Conservation (phyloP, 2,113 vertebrate genomes). For the Dipodomys spectabilis region DNA sequence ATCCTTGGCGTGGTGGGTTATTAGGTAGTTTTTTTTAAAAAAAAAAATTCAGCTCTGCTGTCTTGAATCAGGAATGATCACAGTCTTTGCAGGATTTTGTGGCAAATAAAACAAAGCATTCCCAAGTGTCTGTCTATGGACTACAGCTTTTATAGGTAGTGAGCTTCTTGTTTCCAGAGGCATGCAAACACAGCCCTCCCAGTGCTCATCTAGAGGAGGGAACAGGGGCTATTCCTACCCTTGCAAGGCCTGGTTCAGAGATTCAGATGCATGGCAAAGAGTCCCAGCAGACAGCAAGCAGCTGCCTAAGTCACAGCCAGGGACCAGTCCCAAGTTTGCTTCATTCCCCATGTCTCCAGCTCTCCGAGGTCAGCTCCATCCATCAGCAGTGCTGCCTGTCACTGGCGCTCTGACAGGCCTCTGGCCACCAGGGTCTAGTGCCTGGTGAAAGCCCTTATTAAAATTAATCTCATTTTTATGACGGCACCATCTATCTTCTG, state of each 20-base stretch:
- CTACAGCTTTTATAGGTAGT: not conserved
- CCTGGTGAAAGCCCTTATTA: constrained; percentile 83
- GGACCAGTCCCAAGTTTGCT: constrained; percentile 44
- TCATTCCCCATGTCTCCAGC: constrained; percentile 55
- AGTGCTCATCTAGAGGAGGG: not conserved
- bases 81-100: not conserved
- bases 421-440: constrained; percentile 75
- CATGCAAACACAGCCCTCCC: not conserved
- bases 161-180: constrained; percentile 21
- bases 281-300: not conserved
- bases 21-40: not conserved
- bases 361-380: constrained; percentile 58
- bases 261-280: not conserved
- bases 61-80: not conserved
- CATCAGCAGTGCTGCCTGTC: constrained; percentile 74
- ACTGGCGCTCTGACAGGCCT: constrained; percentile 64
- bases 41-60: not conserved
- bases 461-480: constrained; percentile 84
- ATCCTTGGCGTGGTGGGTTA: not conserved
- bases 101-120: constrained; percentile 5
- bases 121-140: not conserved
- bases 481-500: constrained; percentile 79
- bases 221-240: not conserved
- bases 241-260: not conserved
- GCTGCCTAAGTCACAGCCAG: constrained; percentile 14